phyloP scores from a whole-genome alignment of 2,797 vertebrate species.

The Buceros bicornis region DNA sequence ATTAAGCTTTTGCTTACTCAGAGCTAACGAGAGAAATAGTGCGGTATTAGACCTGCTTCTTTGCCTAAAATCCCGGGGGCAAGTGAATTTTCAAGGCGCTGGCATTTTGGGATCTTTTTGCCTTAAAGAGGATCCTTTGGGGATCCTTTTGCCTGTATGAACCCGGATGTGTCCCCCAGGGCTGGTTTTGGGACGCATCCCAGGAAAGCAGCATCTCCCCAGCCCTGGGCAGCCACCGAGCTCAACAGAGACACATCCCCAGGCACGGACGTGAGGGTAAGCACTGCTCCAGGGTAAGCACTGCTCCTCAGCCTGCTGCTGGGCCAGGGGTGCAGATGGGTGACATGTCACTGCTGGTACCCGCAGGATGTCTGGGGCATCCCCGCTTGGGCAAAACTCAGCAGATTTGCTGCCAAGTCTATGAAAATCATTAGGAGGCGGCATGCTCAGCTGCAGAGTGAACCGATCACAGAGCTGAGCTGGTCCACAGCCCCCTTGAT shows the following conservation, averaged over 20 bases:
- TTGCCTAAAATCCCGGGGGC: background rate
- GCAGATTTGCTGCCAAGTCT: background rate
- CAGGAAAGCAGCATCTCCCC: rapidly evolving
- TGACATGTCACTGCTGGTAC: background rate
- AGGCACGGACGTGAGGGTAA: too few species aligned
- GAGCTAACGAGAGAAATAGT: background rate
- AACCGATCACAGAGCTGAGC: rapidly evolving
- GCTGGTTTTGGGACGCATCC: rapidly evolving
- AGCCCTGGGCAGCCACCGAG: rapidly evolving
- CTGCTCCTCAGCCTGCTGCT: background rate
- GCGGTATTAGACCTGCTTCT: background rate
- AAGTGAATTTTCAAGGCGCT: background rate
- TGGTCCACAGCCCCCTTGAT: background rate
- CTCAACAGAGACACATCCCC: rapidly evolving
- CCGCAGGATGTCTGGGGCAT: background rate
- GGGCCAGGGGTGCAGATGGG: rapidly evolving
- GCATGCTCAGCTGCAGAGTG: rapidly evolving
- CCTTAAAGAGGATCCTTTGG: background rate
- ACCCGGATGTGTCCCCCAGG: background rate
- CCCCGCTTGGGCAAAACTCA: background rate
- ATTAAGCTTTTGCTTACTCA: background rate
- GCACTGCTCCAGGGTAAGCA: too few species aligned
- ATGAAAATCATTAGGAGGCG: rapidly evolving
- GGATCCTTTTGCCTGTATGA: background rate
- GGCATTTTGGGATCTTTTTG: background rate